Evolutionary conservation across 35 echinoderm and acorn worm species (phyloP).

Genomic region (Stichopus chloronotus): DNA sequence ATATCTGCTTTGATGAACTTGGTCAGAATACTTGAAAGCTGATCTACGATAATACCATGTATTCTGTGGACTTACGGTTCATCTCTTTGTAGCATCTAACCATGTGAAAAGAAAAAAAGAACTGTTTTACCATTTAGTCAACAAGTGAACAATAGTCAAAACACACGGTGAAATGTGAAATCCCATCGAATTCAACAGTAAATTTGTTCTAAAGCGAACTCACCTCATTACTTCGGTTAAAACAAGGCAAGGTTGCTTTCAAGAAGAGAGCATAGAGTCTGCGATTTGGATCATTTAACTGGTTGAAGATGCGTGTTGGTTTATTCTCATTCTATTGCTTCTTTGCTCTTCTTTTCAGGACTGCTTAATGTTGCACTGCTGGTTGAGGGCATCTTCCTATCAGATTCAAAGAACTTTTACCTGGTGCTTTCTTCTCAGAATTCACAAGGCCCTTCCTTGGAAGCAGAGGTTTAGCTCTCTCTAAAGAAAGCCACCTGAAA

Average conservation of each 20-base stretch:
- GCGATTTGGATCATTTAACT: conserved; percentile 8
- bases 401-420: neutral
- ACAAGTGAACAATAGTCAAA: neutral
- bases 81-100: conserved; percentile 33
- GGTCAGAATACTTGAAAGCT: conserved; percentile 20
- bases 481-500: neutral
- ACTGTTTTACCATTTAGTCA: neutral
- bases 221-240: conserved; percentile 27
- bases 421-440: neutral
- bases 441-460: neutral
- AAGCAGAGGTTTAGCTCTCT: neutral
- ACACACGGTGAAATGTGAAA: neutral
- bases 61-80: conserved; percentile 24
- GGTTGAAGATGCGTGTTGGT: conserved; percentile 11
- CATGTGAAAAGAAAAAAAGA: conserved; percentile 6
- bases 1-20: conserved; percentile 49
- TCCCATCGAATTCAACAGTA: conserved; percentile 1
- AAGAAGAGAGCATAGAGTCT: conserved; percentile 1
- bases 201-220: neutral
- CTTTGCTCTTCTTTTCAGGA: conserved; percentile 3
- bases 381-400: neutral
- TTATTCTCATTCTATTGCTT: conserved; percentile 10
- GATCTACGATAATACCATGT: conserved; percentile 4
- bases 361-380: neutral
- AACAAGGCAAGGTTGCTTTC: neutral